Percentiles rank a stretch among this genome's conserved stretches.
Evolutionary conservation across 2,797 vertebrate genomes (phyloP).

Genomic region (Melanotaenia trifasciata): DNA sequence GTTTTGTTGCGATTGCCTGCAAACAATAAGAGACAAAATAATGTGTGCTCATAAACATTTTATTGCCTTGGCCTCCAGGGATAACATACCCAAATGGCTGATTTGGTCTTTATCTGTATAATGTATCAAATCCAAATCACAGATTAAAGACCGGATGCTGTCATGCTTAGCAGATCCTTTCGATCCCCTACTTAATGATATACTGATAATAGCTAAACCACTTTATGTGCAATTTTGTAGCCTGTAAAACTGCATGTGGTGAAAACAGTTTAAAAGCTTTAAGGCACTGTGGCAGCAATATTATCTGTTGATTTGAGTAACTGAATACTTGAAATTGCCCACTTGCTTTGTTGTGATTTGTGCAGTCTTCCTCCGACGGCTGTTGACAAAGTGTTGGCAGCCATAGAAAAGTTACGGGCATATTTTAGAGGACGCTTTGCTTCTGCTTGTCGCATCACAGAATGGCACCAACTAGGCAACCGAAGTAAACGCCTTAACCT

Average conservation of each 20-base stretch:
- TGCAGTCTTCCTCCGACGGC: conserved; percentile 24
- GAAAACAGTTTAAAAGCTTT: conserved; percentile 32
- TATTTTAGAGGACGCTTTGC: conserved; percentile 54
- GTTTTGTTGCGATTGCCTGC: conserved; percentile 59
- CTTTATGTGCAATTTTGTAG: conserved; percentile 25
- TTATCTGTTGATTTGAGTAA: conserved; percentile 38
- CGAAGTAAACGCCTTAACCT: conserved; percentile 49
- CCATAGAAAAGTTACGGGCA: conserved; percentile 55
- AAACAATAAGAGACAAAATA: conserved; percentile 67
- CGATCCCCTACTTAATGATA: conserved; percentile 37
- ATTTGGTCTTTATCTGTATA: conserved; percentile 65
- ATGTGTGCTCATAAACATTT: conserved; percentile 68
- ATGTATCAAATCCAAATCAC: conserved; percentile 55
- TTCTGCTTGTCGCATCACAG: conserved; percentile 52
- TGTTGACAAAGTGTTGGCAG: conserved; percentile 57
- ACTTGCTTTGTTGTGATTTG: conserved; percentile 47
- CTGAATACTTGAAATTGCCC: conserved; percentile 29
- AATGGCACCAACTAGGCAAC: conserved; percentile 51
- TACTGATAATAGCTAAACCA: conserved; percentile 32
- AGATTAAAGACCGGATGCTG: conserved; percentile 51
- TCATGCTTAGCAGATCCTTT: conserved; percentile 36
- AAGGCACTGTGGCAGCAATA: conserved; percentile 2
- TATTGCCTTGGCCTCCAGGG: conserved; percentile 39
- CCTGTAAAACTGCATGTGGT: conserved; percentile 20
- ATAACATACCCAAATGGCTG: conserved; percentile 59